Percentiles rank a stretch among this genome's conserved stretches.
phyloP scores from a whole-genome alignment of 2,113 vertebrate species.

The Oophaga pumilio region DNA sequence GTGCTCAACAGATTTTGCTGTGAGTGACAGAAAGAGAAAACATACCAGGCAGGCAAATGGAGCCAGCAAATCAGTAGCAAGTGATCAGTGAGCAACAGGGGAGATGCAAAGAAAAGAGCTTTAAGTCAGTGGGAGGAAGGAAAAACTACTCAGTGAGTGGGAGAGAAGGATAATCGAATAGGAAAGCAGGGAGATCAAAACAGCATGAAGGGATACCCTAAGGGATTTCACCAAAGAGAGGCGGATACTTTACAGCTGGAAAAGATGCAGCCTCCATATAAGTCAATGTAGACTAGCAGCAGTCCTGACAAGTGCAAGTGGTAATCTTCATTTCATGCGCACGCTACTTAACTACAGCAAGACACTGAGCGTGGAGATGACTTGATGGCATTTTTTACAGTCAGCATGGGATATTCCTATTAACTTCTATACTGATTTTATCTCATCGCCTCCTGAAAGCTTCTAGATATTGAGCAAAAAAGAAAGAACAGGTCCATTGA shows the following conservation, averaged over 20 bases:
- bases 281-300: not conserved
- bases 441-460: not conserved
- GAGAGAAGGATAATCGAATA: constrained; percentile 45
- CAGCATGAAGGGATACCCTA: not conserved
- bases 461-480: not conserved
- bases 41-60: constrained; percentile 33
- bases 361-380: constrained; percentile 21
- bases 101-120: constrained; percentile 19
- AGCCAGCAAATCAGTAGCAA: constrained; percentile 46
- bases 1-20: constrained; percentile 6
- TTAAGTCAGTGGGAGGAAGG: constrained; percentile 49
- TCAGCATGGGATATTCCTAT: constrained; percentile 37
- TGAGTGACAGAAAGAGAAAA: constrained; percentile 39
- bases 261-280: constrained; percentile 40
- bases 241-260: not conserved
- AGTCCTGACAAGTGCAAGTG: constrained; percentile 18
- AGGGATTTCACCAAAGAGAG: not conserved
- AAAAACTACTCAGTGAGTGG: not conserved
- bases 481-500: not conserved
- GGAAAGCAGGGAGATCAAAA: constrained; percentile 10
- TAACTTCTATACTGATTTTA: not conserved
- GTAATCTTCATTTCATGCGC: not conserved
- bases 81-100: constrained; percentile 25
- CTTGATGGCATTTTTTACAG: constrained; percentile 41
- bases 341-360: constrained; percentile 20